phyloP scores from a whole-genome alignment of 2,888 invertebrate genomes.

The Athrips mouffetella region DNA sequence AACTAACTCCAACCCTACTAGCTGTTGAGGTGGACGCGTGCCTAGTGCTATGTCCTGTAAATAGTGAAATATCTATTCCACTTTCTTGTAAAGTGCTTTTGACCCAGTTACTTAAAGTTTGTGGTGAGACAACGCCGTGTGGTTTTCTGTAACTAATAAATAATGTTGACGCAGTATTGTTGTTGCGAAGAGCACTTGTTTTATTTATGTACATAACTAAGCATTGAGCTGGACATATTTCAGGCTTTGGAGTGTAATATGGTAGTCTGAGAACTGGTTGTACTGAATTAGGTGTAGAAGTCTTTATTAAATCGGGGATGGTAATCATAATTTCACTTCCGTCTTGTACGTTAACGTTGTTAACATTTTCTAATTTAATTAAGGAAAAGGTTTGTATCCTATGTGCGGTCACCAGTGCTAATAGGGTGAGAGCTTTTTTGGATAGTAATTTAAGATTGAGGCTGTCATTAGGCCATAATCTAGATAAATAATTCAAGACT shows the following conservation, averaged over 20 bases:
- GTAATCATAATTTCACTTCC: neutral
- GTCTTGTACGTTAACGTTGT: no score
- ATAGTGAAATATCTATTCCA: no score
- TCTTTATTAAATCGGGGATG: conserved; percentile 19
- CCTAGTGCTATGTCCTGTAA: no score
- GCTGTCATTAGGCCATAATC: conserved; percentile 7
- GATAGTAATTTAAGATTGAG: conserved; percentile 15
- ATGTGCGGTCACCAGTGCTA: conserved; percentile 20
- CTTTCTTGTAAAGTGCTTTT: no score
- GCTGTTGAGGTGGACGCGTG: no score
- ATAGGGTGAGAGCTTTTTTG: conserved; percentile 27
- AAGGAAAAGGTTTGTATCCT: conserved; percentile 6
- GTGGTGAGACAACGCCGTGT: conserved; percentile 16
- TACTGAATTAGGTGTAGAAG: conserved; percentile 9
- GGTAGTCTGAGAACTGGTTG: conserved; percentile 15
- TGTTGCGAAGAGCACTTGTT: conserved; percentile 12
- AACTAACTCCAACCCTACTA: no score
- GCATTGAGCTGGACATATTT: conserved; percentile 21
- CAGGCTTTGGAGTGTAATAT: neutral
- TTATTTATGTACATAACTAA: conserved; percentile 7
- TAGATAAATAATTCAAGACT: conserved; percentile 11
- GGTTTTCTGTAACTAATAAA: conserved; percentile 22
- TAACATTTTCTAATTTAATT: conserved; percentile 1
- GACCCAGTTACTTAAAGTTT: conserved; percentile 19
- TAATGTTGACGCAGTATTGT: conserved; percentile 10